A percentile compares a stretch with the other conserved stretches of the same genome.
phyloP scores from a whole-genome alignment of 2,797 vertebrate genomes.

The Hafferia zeledoni region DNA sequence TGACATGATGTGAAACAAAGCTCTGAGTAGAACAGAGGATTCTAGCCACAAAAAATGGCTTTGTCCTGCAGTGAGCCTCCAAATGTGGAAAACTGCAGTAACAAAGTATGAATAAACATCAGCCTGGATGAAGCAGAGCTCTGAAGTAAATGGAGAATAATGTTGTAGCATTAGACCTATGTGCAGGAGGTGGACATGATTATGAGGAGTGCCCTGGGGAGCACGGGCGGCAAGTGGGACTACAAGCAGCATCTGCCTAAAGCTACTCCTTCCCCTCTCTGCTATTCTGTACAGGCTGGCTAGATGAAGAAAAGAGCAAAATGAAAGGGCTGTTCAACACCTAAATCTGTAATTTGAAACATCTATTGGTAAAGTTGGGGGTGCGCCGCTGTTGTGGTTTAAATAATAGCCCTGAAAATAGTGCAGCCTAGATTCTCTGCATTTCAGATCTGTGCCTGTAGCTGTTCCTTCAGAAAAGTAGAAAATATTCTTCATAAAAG shows the following conservation, averaged over 20 bases:
- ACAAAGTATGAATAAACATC: neutral
- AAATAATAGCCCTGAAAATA: neutral
- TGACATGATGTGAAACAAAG: neutral
- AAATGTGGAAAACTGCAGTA: neutral
- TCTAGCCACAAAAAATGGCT: neutral
- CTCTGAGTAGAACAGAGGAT: neutral
- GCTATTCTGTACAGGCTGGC: neutral
- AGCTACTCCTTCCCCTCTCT: neutral
- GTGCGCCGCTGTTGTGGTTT: neutral
- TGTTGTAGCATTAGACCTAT: neutral
- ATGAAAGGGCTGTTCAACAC: neutral
- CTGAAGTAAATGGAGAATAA: neutral
- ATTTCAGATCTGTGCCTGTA: neutral
- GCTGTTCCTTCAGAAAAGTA: neutral
- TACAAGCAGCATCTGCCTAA: neutral
- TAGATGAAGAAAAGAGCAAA: neutral
- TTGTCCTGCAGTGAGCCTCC: neutral
- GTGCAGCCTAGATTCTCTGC: neutral
- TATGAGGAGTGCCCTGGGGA: neutral
- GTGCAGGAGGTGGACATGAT: neutral
- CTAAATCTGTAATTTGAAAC: neutral
- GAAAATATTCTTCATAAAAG: neutral
- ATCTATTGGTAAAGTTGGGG: neutral
- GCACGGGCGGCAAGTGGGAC: rapidly evolving
- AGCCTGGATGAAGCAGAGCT: neutral